Evolutionary conservation across 2,888 invertebrate species (phyloP), one percentile per base, ranked within the genome.

Genomic region (Rosalia funebris): DNA sequence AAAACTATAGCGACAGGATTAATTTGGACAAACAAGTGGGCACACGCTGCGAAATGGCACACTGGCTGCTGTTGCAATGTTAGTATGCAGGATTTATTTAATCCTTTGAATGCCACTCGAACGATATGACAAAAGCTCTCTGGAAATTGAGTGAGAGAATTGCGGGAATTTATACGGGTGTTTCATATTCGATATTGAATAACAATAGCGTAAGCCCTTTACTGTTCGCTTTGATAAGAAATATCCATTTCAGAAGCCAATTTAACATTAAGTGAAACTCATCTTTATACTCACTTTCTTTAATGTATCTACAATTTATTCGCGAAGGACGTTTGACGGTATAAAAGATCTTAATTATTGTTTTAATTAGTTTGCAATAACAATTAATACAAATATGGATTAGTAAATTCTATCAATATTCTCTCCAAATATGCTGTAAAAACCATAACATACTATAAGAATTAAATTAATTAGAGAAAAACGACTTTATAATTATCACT

Each of bases 141-240:
- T 55, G 58, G 62, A 66, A 63, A 70, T 69, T 59, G 70, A 60
- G 60, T 46, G 47, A 64, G 63, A 58, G 62, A 68, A 69, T 68
- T 71, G 67, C 63, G 69, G 63, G 63, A 71, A 66, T 67, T 65
- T 62, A 72, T 74, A 68, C 73, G 73, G 74, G 73, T 70, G 70
- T 71, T 72, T 66, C 67, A 69, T 71, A 74, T 73, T 70, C 71
- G 68, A 69, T 72, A 71, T 66, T 66, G 68, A 66, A 69, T 67
- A 63, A 71, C 70, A 71, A 71, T 71, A 62, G 66, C 55, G 59
- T 71, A 71, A 71, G 68, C 71, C 65, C 61, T 63, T 66, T 56
- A 62, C 66, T 68, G 69, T 56, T 54, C 59, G 62, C 65, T 57
- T 63, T 65, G 69, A 69, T 69, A 69, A 69, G 69, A 69, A 67